Evolutionary conservation across 2,113 vertebrate genomes (phyloP).

Genomic region (Caloenas nicobarica): DNA sequence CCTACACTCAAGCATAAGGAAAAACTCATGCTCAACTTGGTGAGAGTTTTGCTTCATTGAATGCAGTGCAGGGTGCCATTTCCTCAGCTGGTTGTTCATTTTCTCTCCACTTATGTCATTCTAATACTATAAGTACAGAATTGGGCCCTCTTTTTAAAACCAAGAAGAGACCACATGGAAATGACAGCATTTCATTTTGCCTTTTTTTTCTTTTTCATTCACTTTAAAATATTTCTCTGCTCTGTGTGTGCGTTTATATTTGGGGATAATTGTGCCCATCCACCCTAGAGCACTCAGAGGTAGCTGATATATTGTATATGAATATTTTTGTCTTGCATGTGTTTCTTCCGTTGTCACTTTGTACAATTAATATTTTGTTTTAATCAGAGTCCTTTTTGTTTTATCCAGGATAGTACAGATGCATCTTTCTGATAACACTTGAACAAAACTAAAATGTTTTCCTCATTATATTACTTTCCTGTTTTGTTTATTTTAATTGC

Average conservation of each 20-base stretch:
- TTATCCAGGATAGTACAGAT: neutral
- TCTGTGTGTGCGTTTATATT: neutral
- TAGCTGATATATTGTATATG: neutral
- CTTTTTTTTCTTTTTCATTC: neutral
- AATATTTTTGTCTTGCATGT: neutral
- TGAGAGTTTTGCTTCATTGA: constrained; percentile 41
- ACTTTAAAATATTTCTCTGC: neutral
- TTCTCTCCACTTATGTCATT: constrained; percentile 27
- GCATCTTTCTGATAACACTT: neutral
- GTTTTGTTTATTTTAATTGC: neutral
- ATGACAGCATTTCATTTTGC: neutral
- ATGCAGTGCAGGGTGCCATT: constrained; percentile 24
- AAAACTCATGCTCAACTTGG: constrained; percentile 28
- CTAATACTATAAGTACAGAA: neutral
- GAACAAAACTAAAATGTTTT: neutral
- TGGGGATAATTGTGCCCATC: neutral
- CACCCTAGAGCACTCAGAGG: neutral
- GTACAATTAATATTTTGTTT: neutral
- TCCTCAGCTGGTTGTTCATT: constrained; percentile 26
- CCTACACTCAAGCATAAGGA: neutral
- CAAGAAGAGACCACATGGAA: neutral
- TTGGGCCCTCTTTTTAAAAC: constrained; percentile 1
- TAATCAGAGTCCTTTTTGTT: neutral
- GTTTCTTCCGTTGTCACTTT: neutral
- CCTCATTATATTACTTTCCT: neutral